Conservation (phyloP, 1,140 invertebrate genomes). For the Solenopsis fugax region DNA sequence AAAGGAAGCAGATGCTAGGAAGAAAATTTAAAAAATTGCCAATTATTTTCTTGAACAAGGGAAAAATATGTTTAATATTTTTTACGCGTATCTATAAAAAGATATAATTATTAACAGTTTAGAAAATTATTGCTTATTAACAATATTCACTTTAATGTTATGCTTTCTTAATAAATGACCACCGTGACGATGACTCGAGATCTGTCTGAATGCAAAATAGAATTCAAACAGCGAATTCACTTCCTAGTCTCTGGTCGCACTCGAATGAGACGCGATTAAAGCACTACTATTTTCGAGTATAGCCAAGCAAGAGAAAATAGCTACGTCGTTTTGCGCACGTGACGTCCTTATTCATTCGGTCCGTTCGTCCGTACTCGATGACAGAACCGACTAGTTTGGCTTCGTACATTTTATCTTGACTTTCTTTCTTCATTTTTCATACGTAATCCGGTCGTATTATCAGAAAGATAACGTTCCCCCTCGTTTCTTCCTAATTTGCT, state of each 20-base stretch:
- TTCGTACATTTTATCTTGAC: neutral
- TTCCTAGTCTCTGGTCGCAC: neutral
- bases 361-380: neutral
- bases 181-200: neutral
- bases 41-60: neutral
- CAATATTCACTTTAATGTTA: neutral
- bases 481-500: neutral
- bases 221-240: neutral
- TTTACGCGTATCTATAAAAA: neutral
- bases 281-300: slow-evolving; percentile 36
- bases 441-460: neutral
- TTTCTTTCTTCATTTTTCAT: neutral
- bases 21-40: neutral
- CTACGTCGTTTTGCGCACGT: slow-evolving; percentile 39
- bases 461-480: neutral
- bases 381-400: slow-evolving; percentile 2
- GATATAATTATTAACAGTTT: neutral
- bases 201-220: neutral
- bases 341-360: neutral
- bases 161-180: neutral
- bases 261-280: slow-evolving; percentile 37
- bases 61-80: neutral
- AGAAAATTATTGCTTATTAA: neutral
- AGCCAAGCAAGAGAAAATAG: slow-evolving; percentile 54
- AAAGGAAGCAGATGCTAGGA: neutral